These are phyloP conservation scores for Brachionus asplanchnoidis DNA, from an alignment of 1,140 invertebrate species.

Conservation along the genomic window DNA sequence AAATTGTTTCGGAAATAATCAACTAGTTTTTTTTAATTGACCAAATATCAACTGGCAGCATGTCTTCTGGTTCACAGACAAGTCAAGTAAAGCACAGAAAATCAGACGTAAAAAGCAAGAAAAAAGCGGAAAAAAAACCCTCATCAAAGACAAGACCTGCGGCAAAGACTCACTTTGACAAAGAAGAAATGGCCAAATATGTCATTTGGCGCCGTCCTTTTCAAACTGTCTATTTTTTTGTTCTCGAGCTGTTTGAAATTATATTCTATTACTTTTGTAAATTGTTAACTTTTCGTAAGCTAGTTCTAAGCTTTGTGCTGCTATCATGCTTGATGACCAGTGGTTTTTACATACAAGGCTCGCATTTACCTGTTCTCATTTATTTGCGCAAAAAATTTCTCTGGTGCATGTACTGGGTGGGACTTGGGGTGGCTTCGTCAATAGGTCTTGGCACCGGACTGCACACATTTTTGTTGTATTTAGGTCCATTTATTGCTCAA, in stretches of 20 bases:
- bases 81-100: not conserved
- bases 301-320: slow-evolving; percentile 51
- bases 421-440: slow-evolving; percentile 88
- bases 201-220: slow-evolving; percentile 81
- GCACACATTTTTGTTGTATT: slow-evolving; percentile 93
- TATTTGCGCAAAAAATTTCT: slow-evolving; percentile 57
- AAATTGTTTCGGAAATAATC: not conserved
- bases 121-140: not conserved
- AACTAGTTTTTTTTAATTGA: not conserved
- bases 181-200: slow-evolving; percentile 61
- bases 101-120: not conserved
- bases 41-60: not conserved
- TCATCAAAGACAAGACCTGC: not conserved
- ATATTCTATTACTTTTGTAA: slow-evolving; percentile 53
- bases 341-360: slow-evolving; percentile 60
- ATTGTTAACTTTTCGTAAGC: slow-evolving; percentile 53
- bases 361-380: slow-evolving; percentile 61
- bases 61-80: slow-evolving; percentile 5
- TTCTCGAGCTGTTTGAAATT: slow-evolving; percentile 67
- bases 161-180: not conserved
- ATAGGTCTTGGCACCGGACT: slow-evolving; percentile 94
- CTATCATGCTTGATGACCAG: slow-evolving; percentile 56
- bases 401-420: slow-evolving; percentile 88
- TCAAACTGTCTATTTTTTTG: slow-evolving; percentile 75
- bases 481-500: slow-evolving; percentile 64